Evolutionary conservation across 1,140 invertebrate species (phyloP).

Genomic region (Drosophila pallidifrons): DNA sequence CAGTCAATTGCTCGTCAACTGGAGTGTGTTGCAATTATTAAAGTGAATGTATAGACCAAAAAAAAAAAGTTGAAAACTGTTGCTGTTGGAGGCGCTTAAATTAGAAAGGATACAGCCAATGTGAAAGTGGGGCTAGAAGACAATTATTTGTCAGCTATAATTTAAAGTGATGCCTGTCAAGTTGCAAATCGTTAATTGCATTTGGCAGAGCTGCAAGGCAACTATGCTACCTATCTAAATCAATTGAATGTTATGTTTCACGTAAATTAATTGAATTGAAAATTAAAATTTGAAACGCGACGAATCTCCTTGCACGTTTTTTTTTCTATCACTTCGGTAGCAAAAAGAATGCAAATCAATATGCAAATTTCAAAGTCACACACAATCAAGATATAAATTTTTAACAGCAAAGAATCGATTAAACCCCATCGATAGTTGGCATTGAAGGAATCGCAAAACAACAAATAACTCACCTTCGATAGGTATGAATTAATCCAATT

Average conservation of each 20-base stretch:
- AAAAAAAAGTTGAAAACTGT: conserved; percentile 5
- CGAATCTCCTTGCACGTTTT: conserved; percentile 31
- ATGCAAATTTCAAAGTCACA: conserved; percentile 74
- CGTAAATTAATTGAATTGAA: conserved; percentile 13
- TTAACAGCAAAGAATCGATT: conserved; percentile 57
- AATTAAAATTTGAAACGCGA: conserved; percentile 20
- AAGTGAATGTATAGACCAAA: conserved; percentile 40
- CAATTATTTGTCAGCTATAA: conserved; percentile 23
- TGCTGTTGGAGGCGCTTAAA: conserved; percentile 43
- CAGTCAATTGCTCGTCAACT: not conserved
- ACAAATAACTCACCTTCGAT: conserved; percentile 91
- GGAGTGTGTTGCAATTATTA: conserved; percentile 35
- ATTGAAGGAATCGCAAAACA: conserved; percentile 26
- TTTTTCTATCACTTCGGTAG: not conserved
- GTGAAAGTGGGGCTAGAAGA: conserved; percentile 47
- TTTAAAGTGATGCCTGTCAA: conserved; percentile 20
- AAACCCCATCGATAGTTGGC: conserved; percentile 20
- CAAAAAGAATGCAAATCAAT: conserved; percentile 53
- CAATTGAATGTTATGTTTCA: conserved; percentile 1
- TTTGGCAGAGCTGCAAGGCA: not conserved
- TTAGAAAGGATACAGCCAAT: conserved; percentile 46
- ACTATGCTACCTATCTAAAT: not conserved
- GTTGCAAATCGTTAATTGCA: not conserved
- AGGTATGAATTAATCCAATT: conserved; percentile 99
- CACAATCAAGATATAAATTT: conserved; percentile 51